Evolutionary conservation across 2,113 vertebrate genomes (phyloP), one percentile per base, ranked within the genome.

Genomic region (Hippocampus mohnikei): DNA sequence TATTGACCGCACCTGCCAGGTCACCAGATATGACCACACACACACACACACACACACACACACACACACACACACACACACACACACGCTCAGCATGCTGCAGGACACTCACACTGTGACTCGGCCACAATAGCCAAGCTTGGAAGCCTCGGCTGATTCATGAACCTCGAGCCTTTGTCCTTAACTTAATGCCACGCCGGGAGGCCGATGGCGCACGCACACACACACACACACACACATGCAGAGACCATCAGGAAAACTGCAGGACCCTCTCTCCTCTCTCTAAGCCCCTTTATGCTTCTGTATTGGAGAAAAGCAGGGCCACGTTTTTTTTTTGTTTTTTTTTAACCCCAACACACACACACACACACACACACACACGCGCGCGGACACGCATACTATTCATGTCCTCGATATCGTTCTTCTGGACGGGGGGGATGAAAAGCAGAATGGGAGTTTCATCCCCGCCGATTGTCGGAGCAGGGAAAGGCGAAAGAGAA

Each of bases 351-450:
- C 67, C n/a, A 42, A 72, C 72, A 73, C 74, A 72, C 66, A 73
- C 69, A 77, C 63, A 79, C 65, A 69, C 82, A 72, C 56, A 81
- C 75, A 67, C 5, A 37, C 85, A 78, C 56, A 78, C 87, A 77
- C 76, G 77, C 61, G 77, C 66, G 69, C 82, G 72, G 58, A 81
- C 73, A 67, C 5, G 40, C 85, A 78, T 53, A 78, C 87, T 81
- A 90, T 92, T 92, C 91, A 92, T 87, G 75, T 80, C 72, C 83
- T 85, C 89, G 90, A 91, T 90, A 91, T 91, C 83, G 74, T 87
- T 91, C 90, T 88, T 89, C 85, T 88, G 88, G 76, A 79, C 66
- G 12, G 67, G 33, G 33, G 62, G 78, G 78, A 88, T n/a, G 89
- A 88, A 88, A 82, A 83, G 83, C 25, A 66, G 74, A 81, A 86